Evolutionary conservation across 2,113 vertebrate species (phyloP).

Genomic region (Hucho hucho): DNA sequence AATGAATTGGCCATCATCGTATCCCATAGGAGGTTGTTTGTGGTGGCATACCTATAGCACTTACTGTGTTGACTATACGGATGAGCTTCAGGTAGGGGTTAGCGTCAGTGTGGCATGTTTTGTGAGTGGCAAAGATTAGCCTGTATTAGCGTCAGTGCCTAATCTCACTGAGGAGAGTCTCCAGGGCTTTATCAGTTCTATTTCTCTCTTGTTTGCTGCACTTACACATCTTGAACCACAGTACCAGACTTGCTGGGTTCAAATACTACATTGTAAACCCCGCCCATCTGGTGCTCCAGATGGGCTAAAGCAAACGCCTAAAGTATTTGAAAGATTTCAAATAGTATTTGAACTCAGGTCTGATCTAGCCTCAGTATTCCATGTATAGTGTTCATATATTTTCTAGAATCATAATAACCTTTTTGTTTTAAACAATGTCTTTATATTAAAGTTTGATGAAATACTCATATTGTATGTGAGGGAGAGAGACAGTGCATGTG

Average conservation of each 20-base stretch:
- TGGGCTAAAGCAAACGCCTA: too few species aligned
- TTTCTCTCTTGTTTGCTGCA: constrained; percentile 35
- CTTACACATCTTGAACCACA: constrained; percentile 23
- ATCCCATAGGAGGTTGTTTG: background rate
- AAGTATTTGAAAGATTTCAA: too few species aligned
- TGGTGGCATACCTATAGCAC: constrained; percentile 5
- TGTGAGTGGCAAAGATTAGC: constrained; percentile 70
- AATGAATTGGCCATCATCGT: background rate
- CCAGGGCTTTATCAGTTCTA: background rate
- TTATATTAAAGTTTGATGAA: too few species aligned
- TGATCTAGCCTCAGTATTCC: too few species aligned
- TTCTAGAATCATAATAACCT: background rate
- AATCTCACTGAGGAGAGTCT: constrained; percentile 65
- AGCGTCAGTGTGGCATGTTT: constrained; percentile 50
- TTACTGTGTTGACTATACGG: too few species aligned
- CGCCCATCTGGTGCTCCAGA: background rate
- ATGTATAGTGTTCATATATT: background rate
- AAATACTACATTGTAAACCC: too few species aligned
- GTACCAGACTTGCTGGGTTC: background rate
- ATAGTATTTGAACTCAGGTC: too few species aligned
- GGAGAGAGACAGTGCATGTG: constrained; percentile 44
- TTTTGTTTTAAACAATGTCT: too few species aligned
- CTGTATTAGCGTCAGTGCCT: constrained; percentile 62
- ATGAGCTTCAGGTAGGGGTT: too few species aligned
- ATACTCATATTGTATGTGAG: constrained; percentile 4